A percentile compares a stretch with the other conserved stretches of the same genome.
These are phyloP conservation scores for Saccostrea glomerata DNA, from an alignment of 1,140 invertebrate species.

Conservation along the genomic window DNA sequence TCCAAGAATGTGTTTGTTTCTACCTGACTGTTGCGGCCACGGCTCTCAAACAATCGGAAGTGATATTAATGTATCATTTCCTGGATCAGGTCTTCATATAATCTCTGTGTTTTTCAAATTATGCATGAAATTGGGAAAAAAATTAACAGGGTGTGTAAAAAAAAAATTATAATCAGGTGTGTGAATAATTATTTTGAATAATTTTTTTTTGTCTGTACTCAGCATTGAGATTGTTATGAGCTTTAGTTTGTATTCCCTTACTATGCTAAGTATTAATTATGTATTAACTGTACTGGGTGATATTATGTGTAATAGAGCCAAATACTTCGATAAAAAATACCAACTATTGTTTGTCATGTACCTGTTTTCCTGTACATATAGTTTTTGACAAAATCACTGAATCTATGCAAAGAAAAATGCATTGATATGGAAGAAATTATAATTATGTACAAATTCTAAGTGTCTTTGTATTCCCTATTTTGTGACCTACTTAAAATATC, in stretches of 20 bases:
- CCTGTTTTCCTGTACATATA: not conserved
- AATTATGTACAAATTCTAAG: not conserved
- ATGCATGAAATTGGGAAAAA: slow-evolving; percentile 29
- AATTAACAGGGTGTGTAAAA: slow-evolving; percentile 31
- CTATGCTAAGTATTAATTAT: slow-evolving; percentile 29
- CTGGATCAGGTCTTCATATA: slow-evolving; percentile 22
- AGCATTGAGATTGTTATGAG: slow-evolving; percentile 31
- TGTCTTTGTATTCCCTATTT: slow-evolving; percentile 17
- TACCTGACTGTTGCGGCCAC: slow-evolving; percentile 14
- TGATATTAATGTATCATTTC: slow-evolving; percentile 33
- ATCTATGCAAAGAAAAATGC: slow-evolving; percentile 30
- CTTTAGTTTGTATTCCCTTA: slow-evolving; percentile 38
- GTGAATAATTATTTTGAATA: not conserved
- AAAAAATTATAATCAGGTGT: slow-evolving; percentile 32
- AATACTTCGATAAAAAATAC: slow-evolving; percentile 7
- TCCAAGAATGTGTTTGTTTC: slow-evolving; percentile 36
- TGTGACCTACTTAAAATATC: slow-evolving; percentile 30
- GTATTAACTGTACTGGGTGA: slow-evolving; percentile 33
- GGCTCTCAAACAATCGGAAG: slow-evolving; percentile 18
- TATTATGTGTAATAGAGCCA: slow-evolving; percentile 20
- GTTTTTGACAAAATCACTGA: not conserved
- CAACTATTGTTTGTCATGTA: not conserved
- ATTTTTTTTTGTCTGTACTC: slow-evolving; percentile 5
- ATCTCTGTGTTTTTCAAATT: slow-evolving; percentile 18
- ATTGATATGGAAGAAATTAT: slow-evolving; percentile 7